Conservation (phyloP, 2,888 invertebrate species). For the Penaeus monodon region DNA sequence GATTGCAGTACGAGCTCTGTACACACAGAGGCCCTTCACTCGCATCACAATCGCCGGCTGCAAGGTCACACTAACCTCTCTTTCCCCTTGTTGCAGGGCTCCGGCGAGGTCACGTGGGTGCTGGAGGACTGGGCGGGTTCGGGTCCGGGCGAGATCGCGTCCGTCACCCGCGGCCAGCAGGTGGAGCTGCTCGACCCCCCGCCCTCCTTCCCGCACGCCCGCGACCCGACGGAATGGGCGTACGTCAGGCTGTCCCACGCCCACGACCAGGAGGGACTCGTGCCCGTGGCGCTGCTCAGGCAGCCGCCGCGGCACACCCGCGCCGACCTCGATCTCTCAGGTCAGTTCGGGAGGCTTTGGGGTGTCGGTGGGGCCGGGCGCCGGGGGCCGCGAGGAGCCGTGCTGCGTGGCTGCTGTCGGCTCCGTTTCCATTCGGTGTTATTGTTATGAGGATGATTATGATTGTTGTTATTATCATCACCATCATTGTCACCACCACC, state of each 20-base stretch:
- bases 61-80: background rate
- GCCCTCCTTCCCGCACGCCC: constrained; percentile 72
- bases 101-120: constrained; percentile 90
- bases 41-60: too few relatives aligned
- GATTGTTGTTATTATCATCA: too few relatives aligned
- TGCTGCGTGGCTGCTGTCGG: too few relatives aligned
- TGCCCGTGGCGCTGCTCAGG: constrained; percentile 70
- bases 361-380: background rate
- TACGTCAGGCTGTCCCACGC: constrained; percentile 50
- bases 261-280: constrained; percentile 68
- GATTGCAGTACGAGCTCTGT: too few relatives aligned
- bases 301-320: constrained; percentile 67
- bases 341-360: constrained; percentile 1
- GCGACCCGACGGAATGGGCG: constrained; percentile 65
- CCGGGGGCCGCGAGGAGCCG: background rate
- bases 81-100: constrained; percentile 73
- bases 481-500: too few relatives aligned
- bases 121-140: constrained; percentile 83
- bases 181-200: constrained; percentile 90
- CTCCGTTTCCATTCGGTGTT: too few relatives aligned
- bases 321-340: constrained; percentile 46
- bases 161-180: constrained; percentile 91
- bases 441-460: too few relatives aligned
- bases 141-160: constrained; percentile 82
- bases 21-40: too few relatives aligned